A percentile compares a stretch with the other conserved stretches of the same genome.
Conservation (phyloP, 35 echinoderm and acorn worm genomes). For the Heliocidaris tuberculata region DNA sequence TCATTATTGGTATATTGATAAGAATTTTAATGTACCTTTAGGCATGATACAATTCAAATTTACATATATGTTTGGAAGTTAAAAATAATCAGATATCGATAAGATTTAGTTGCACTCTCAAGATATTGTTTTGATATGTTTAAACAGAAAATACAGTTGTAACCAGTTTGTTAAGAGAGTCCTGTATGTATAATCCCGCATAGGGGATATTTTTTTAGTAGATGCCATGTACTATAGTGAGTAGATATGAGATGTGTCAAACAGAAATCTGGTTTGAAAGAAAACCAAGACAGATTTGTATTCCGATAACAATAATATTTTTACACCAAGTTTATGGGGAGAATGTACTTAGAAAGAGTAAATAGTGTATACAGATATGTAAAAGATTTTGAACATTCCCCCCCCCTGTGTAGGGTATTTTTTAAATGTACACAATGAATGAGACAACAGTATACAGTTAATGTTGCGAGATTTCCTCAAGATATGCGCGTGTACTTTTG, state of each 20-base stretch:
- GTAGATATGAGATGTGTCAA: background rate
- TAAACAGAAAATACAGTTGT: background rate
- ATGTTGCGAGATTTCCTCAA: no score
- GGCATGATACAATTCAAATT: no score
- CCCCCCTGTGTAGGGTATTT: no score
- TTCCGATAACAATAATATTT: background rate
- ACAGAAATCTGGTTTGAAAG: background rate
- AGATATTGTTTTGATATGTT: background rate
- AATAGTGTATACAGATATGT: background rate
- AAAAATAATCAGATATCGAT: background rate
- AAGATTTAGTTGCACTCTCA: background rate
- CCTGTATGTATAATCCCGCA: background rate
- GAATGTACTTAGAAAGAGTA: background rate
- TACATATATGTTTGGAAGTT: no score
- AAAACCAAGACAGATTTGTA: background rate
- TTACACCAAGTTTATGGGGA: background rate
- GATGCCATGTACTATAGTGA: background rate
- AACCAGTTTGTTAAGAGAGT: background rate
- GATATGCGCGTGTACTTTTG: no score
- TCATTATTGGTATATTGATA: no score
- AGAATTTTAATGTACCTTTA: no score
- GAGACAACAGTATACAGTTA: no score
- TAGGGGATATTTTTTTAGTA: background rate
- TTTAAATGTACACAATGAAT: no score
- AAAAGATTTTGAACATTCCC: background rate